Evolutionary conservation across 2,113 vertebrate species (phyloP).

Genomic region (Melanerpes aurifrons): DNA sequence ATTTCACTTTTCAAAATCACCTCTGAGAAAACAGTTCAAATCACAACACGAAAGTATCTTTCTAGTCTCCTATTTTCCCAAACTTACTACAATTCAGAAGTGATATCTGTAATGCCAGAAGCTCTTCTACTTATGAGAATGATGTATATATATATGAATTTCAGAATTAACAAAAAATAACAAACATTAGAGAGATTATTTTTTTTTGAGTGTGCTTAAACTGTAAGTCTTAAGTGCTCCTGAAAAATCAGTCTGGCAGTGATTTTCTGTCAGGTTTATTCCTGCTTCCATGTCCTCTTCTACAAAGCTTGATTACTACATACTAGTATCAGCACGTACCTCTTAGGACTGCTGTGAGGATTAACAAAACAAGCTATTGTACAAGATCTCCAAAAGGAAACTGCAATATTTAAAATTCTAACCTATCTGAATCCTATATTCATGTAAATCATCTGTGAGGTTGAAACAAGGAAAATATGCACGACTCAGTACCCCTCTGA

Average conservation of each 20-base stretch:
- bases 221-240: not conserved
- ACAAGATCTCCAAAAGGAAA: not conserved
- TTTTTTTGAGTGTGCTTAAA: not conserved
- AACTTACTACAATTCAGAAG: not conserved
- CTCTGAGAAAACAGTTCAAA: not conserved
- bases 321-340: not conserved
- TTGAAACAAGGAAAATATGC: not conserved
- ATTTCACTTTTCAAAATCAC: conserved; percentile 13
- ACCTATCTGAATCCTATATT: not conserved
- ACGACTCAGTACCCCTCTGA: not conserved
- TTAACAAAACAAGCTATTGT: not conserved
- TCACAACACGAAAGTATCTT: not conserved
- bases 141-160: not conserved
- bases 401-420: not conserved
- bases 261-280: not conserved
- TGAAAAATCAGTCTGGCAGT: not conserved
- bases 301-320: not conserved
- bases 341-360: not conserved
- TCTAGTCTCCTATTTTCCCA: not conserved
- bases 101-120: not conserved
- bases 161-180: not conserved
- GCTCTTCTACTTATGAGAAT: not conserved
- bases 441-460: not conserved
- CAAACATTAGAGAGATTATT: not conserved
- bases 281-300: not conserved